phyloP scores from a whole-genome alignment of 2,888 invertebrate species.

The Antheraea yamamai region DNA sequence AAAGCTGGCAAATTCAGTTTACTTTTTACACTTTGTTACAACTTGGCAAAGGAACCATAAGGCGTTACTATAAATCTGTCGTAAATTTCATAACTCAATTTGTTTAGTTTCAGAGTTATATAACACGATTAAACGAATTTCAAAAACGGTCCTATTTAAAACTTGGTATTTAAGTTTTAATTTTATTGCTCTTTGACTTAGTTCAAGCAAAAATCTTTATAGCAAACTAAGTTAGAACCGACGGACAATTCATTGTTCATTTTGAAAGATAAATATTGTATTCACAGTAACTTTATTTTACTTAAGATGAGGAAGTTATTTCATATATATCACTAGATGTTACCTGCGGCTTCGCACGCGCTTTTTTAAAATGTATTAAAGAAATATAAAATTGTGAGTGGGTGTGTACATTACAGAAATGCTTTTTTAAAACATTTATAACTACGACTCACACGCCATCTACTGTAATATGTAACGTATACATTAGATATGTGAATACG shows the following conservation, averaged over 20 bases:
- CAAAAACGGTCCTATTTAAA: constrained; percentile 34
- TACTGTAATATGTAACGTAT: too few species aligned
- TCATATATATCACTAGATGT: not conserved
- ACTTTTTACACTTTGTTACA: constrained; percentile 27
- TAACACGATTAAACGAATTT: constrained; percentile 50
- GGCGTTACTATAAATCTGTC: constrained; percentile 58
- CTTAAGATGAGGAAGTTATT: not conserved
- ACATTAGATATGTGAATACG: too few species aligned
- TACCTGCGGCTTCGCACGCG: too few species aligned
- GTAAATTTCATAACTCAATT: constrained; percentile 61
- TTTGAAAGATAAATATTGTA: not conserved
- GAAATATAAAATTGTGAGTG: too few species aligned
- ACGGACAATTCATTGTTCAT: not conserved
- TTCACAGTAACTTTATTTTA: not conserved
- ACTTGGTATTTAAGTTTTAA: constrained; percentile 28
- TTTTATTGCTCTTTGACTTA: constrained; percentile 26
- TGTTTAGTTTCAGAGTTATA: constrained; percentile 46
- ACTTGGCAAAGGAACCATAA: constrained; percentile 39
- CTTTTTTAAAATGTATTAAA: too few species aligned
- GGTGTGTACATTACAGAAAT: too few species aligned
- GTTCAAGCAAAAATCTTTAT: constrained; percentile 18
- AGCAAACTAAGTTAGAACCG: not conserved
- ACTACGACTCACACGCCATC: too few species aligned
- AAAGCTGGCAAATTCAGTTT: constrained; percentile 26
- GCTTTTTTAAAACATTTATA: too few species aligned